A percentile compares a stretch with the other conserved stretches of the same genome.
These are phyloP conservation scores for Drosophila eugracilis DNA, from an alignment of 1,140 invertebrate species.

Conservation along the genomic window DNA sequence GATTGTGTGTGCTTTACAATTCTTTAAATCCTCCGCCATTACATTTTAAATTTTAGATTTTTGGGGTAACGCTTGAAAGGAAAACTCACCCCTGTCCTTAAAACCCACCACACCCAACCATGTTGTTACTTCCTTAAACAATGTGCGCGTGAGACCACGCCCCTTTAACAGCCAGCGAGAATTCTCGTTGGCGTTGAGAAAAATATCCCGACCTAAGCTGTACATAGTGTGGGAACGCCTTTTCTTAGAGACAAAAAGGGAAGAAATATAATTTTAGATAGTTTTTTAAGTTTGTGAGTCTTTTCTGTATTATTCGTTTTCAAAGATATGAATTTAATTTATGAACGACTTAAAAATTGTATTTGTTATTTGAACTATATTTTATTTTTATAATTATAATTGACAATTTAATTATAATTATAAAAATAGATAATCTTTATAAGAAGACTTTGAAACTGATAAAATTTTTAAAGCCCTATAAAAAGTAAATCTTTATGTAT, in stretches of 20 bases:
- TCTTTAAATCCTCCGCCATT: slow-evolving; percentile 18
- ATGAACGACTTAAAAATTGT: too few species aligned
- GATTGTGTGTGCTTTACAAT: not conserved
- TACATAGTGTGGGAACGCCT: slow-evolving; percentile 4
- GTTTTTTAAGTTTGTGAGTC: not conserved
- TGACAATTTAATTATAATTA: too few species aligned
- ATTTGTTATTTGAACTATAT: too few species aligned
- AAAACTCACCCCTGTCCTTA: slow-evolving; percentile 32
- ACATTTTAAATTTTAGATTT: not conserved
- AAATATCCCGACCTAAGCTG: slow-evolving; percentile 13
- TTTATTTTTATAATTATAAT: too few species aligned
- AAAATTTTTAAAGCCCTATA: too few species aligned
- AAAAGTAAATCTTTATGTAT: too few species aligned
- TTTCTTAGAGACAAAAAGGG: not conserved
- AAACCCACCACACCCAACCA: slow-evolving; percentile 15
- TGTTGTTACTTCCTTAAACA: slow-evolving; percentile 16
- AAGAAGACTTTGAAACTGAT: too few species aligned
- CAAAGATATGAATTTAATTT: too few species aligned
- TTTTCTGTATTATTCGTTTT: not conserved
- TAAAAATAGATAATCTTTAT: too few species aligned
- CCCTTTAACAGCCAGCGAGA: slow-evolving; percentile 22
- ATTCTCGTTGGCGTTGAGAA: slow-evolving; percentile 22
- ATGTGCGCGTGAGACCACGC: slow-evolving; percentile 32
- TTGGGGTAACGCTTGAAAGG: slow-evolving; percentile 4
- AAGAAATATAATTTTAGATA: not conserved